phyloP scores from a whole-genome alignment of 2,888 invertebrate genomes.

The Gymnosoma rotundatum region DNA sequence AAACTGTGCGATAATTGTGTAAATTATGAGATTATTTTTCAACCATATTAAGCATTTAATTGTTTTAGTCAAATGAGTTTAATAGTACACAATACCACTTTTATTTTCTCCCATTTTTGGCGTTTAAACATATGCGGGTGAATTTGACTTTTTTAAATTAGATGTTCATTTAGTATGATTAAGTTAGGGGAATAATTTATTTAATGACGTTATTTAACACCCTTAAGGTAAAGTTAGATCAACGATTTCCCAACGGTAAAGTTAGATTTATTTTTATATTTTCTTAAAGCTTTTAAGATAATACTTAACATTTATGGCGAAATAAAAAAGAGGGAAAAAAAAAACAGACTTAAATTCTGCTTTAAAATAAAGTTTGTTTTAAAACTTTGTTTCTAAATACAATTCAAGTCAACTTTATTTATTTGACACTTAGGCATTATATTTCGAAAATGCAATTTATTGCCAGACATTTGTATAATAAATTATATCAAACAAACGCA shows the following conservation, averaged over 20 bases:
- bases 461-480: too few relatives aligned
- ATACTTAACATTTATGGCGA: too few relatives aligned
- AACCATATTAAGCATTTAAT: neutral
- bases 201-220: slow-evolving; percentile 16
- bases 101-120: neutral
- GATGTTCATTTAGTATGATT: slow-evolving; percentile 1
- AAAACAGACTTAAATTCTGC: too few relatives aligned
- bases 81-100: slow-evolving; percentile 9
- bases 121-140: slow-evolving; percentile 14
- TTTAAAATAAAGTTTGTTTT: too few relatives aligned
- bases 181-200: slow-evolving; percentile 17
- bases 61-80: neutral
- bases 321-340: too few relatives aligned
- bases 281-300: neutral
- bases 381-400: too few relatives aligned
- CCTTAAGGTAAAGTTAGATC: neutral
- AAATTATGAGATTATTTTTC: too few relatives aligned
- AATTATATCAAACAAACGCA: too few relatives aligned
- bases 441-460: too few relatives aligned
- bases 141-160: slow-evolving; percentile 20
- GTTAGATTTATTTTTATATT: neutral
- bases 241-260: neutral
- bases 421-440: too few relatives aligned
- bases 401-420: too few relatives aligned
- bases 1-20: too few relatives aligned